Evolutionary conservation across 2,888 invertebrate genomes (phyloP).

Genomic region (Caenorhabditis sp.): DNA sequence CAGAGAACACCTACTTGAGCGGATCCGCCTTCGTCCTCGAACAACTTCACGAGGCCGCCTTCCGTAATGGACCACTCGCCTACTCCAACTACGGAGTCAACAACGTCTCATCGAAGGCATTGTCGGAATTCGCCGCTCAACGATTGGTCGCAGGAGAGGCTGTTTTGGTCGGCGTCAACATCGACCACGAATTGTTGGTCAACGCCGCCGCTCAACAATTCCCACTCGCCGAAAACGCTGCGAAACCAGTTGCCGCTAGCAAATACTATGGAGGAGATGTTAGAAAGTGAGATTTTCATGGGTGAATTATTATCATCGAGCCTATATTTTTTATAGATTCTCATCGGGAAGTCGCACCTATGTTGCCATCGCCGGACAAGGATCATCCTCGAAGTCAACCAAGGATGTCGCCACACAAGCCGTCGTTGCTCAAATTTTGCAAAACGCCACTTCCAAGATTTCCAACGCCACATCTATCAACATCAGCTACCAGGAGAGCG

Average conservation of each 20-base stretch:
- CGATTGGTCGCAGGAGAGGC: conserved; percentile 74
- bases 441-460: conserved; percentile 49
- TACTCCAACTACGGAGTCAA: conserved; percentile 74
- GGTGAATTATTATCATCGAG: neutral
- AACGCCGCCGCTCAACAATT: conserved; percentile 73
- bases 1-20: conserved; percentile 43
- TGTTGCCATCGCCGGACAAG: conserved; percentile 66
- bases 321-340: conserved; percentile 4
- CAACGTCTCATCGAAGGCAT: conserved; percentile 33
- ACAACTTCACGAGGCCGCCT: conserved; percentile 88
- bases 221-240: conserved; percentile 60
- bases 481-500: conserved; percentile 57
- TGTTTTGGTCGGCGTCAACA: conserved; percentile 84
- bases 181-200: conserved; percentile 77
- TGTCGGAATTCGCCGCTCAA: conserved; percentile 41
- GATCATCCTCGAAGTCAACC: conserved; percentile 51
- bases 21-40: conserved; percentile 76
- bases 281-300: conserved; percentile 26
- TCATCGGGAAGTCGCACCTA: conserved; percentile 44
- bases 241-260: conserved; percentile 31
- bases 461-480: conserved; percentile 54
- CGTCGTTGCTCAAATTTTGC: conserved; percentile 56
- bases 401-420: conserved; percentile 61
- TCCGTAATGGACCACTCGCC: conserved; percentile 80
- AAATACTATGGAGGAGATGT: conserved; percentile 62